These are phyloP conservation scores for Hirtodrosophila alboralis DNA, from an alignment of 2,888 invertebrate species.

Conservation along the genomic window DNA sequence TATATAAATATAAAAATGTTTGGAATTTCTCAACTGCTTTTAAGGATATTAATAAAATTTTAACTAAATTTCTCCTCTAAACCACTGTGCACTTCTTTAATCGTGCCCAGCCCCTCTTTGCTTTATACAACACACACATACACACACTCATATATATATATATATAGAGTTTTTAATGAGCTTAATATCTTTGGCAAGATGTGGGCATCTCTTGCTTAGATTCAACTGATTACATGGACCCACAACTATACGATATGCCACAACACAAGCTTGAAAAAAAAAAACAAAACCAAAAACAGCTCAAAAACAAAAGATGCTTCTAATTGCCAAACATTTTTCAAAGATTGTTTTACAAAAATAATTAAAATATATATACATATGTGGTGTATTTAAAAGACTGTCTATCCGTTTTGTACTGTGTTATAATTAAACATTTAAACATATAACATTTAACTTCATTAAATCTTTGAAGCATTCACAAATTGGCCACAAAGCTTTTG, in stretches of 20 bases:
- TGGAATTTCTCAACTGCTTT: not conserved
- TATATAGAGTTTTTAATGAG: conserved; percentile 67
- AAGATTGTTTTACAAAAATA: conserved; percentile 48
- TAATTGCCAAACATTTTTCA: conserved; percentile 76
- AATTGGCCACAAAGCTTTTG: conserved; percentile 44
- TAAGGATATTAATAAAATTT: too few relatives aligned
- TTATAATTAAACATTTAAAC: conserved; percentile 72
- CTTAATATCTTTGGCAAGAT: conserved; percentile 74
- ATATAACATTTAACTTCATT: conserved; percentile 68
- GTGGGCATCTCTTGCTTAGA: conserved; percentile 72
- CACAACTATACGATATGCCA: conserved; percentile 24
- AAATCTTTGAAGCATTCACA: conserved; percentile 44
- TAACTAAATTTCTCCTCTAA: too few relatives aligned
- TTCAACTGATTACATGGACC: conserved; percentile 69
- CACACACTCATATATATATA: conserved; percentile 13
- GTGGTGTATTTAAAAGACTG: conserved; percentile 3
- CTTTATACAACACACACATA: conserved; percentile 20
- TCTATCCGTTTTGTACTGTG: conserved; percentile 31
- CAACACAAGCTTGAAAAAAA: conserved; percentile 22
- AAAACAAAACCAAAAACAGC: conserved; percentile 19
- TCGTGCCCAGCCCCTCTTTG: conserved; percentile 11
- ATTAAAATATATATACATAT: conserved; percentile 19
- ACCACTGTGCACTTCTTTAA: conserved; percentile 9
- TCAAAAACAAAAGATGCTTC: conserved; percentile 42
- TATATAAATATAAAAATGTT: too few relatives aligned